phyloP scores from a whole-genome alignment of 2,888 invertebrate genomes.

The Bugulina stolonifera region DNA sequence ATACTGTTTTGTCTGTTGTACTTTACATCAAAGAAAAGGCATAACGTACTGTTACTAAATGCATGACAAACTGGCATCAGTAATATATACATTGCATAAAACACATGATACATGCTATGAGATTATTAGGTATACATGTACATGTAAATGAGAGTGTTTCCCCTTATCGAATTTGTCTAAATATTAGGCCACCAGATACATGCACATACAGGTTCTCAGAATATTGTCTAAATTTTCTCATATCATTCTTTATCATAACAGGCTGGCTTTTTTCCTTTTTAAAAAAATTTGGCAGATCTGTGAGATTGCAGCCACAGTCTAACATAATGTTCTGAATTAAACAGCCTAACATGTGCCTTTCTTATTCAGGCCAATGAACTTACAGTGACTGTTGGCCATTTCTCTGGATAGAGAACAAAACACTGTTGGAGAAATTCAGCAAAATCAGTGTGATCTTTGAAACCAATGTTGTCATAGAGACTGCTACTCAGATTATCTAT shows the following conservation, averaged over 20 bases:
- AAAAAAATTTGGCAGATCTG: background rate
- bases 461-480: background rate
- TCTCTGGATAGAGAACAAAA: background rate
- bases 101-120: too few relatives aligned
- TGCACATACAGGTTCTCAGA: background rate
- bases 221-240: background rate
- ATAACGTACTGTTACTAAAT: too few relatives aligned
- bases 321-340: background rate
- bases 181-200: background rate
- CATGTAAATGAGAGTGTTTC: background rate
- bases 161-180: background rate
- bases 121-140: background rate
- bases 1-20: too few relatives aligned
- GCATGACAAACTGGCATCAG: too few relatives aligned
- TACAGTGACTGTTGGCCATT: background rate
- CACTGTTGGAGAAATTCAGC: background rate
- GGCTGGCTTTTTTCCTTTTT: too few relatives aligned
- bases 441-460: background rate
- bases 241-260: too few relatives aligned
- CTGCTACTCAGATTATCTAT: constrained; percentile 6
- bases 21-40: too few relatives aligned
- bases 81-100: background rate
- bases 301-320: background rate
- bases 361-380: background rate
- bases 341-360: background rate